Conservation (phyloP, 2,888 invertebrate species). For the Rhagonycha fulva region DNA sequence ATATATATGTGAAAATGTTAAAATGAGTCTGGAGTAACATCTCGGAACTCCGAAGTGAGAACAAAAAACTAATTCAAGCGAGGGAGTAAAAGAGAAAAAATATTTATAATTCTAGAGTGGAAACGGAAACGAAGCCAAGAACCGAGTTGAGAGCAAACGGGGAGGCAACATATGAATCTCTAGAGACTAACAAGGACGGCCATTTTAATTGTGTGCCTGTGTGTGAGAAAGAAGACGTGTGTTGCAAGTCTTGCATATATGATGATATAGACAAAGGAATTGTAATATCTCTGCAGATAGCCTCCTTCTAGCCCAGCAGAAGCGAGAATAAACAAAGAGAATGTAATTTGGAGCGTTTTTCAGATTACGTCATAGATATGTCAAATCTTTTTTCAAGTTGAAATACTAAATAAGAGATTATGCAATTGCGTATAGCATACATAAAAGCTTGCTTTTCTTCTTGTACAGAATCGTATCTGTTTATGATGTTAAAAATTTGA, state of each 20-base stretch:
- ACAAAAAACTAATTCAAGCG: slow-evolving; percentile 47
- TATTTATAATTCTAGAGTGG: slow-evolving; percentile 54
- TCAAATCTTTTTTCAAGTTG: neutral
- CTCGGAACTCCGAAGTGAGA: slow-evolving; percentile 35
- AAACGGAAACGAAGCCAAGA: slow-evolving; percentile 40
- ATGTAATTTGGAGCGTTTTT: slow-evolving; percentile 48
- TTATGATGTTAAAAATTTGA: neutral
- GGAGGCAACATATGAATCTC: slow-evolving; percentile 49
- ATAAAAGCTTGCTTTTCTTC: neutral
- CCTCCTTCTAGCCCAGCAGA: slow-evolving; percentile 37
- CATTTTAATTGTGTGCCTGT: slow-evolving; percentile 49
- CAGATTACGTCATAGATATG: slow-evolving; percentile 6
- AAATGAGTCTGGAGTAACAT: slow-evolving; percentile 32
- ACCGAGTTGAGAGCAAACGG: slow-evolving; percentile 27
- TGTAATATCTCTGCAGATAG: slow-evolving; percentile 53
- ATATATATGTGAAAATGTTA: slow-evolving; percentile 22
- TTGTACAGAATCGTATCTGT: neutral
- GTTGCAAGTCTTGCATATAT: slow-evolving; percentile 56
- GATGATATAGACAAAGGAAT: slow-evolving; percentile 57
- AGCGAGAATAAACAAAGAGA: slow-evolving; percentile 46
- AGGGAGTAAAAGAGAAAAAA: slow-evolving; percentile 48
- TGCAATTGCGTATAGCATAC: neutral
- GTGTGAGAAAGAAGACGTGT: slow-evolving; percentile 41
- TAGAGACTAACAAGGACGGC: slow-evolving; percentile 48
- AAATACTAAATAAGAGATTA: neutral